Percentiles rank a stretch among this genome's conserved stretches.
Conservation (phyloP, 2,888 invertebrate genomes). For the Monoplex corrugatus region DNA sequence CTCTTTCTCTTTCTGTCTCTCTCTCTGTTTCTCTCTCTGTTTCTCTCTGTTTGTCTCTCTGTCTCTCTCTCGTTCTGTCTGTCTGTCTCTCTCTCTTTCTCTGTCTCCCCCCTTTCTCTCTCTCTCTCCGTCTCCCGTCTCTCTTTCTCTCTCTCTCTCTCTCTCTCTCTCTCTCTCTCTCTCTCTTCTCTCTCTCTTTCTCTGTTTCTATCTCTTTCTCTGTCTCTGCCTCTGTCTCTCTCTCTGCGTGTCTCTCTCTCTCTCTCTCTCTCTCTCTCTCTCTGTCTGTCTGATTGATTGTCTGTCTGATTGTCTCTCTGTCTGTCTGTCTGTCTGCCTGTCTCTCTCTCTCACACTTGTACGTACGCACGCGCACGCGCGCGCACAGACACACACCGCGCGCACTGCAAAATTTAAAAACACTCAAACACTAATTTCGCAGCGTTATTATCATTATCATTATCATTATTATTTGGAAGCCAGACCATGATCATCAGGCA, state of each 20-base stretch:
- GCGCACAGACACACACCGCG: too few species aligned
- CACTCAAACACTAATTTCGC: too few species aligned
- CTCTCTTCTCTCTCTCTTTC: not conserved
- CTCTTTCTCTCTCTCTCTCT: not conserved
- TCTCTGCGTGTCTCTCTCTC: not conserved
- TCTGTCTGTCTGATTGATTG: not conserved
- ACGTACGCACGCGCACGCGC: too few species aligned
- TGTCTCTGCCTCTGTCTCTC: not conserved
- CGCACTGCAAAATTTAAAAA: too few species aligned
- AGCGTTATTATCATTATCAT: too few species aligned
- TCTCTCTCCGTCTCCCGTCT: not conserved
- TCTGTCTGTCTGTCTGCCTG: not conserved
- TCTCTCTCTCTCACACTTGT: too few species aligned
- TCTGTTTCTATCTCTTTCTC: not conserved
- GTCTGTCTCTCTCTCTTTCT: not conserved
- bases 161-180: not conserved
- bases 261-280: slow-evolving; percentile 35
- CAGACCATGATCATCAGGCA: too few species aligned
- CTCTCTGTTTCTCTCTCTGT: not conserved
- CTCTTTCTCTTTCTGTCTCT: not conserved
- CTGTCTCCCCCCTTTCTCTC: not conserved
- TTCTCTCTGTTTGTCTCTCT: not conserved
- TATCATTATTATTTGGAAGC: too few species aligned
- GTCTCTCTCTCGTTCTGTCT: not conserved
- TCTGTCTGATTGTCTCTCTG: not conserved